Evolutionary conservation across 2,797 vertebrate species (phyloP), one percentile per base, ranked within the genome.

Genomic region (Jordanella pulchra): DNA sequence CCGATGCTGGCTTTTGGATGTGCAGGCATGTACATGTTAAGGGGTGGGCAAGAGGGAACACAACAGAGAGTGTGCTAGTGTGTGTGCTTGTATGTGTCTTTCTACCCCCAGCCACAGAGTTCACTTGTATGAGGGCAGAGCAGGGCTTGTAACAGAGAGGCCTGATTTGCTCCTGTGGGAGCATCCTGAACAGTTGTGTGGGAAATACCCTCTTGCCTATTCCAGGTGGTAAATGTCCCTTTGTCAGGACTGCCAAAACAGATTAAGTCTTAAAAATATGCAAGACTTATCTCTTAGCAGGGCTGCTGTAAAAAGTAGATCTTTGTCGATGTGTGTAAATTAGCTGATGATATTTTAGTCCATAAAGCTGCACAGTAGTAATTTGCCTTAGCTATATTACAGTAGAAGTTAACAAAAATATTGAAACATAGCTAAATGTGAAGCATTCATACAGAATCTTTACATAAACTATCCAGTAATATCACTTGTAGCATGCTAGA

Each of bases 1-100:
- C 87, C 89, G 87, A 90, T 86, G 85, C 85, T 82, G 87, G 84
- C 76, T 86, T 63, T 61, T 76, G 83, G 82, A 83, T 84, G 81
- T 84, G 81, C 76, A 83, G 75, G 78, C 87, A 88, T 90, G 80
- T 86, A 80, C 73, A 84, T 77, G 79, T 76, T 83, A 67, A 80
- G 74, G 67, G 75, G 58, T 70, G 82, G 65, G 75, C 76, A 78
- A 67, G 45, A 25, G 71, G 72, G 27, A 77, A 63, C 54, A 80
- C 35, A 75, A 53, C 44, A 72, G 25, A 65, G 44, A 69, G 15
- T 73, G 27, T 50, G 13, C 32, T 3, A 2, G 44, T 74, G 67
- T 54, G 68, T 42, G 68, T 72, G 64, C 67, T 66, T n/a, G 54
- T 54, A 71, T 76, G 51, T 69, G 69, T 76, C 21, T 75, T 55